These are phyloP conservation scores for Lerista edwardsae DNA, from an alignment of 2,797 vertebrate species.

Conservation along the genomic window DNA sequence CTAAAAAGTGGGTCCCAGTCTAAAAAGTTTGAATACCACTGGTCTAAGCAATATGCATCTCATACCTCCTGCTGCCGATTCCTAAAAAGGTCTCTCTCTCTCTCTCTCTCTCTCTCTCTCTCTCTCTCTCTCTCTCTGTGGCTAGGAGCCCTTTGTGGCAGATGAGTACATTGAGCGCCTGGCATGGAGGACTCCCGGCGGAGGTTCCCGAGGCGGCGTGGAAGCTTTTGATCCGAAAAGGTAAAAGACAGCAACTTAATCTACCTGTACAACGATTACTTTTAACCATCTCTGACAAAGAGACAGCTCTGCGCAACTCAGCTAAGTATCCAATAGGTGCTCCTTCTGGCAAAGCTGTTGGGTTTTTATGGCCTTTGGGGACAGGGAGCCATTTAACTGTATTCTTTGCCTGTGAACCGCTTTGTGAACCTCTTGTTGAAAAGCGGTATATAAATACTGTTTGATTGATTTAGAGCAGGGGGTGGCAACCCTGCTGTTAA, in stretches of 20 bases:
- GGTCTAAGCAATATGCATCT: slow-evolving; percentile 49
- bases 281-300: not conserved
- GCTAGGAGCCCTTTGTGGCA: slow-evolving; percentile 99
- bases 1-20: no score
- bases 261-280: not conserved
- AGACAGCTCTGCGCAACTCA: not conserved
- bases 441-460: no score
- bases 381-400: no score
- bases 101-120: no score
- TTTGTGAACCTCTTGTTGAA: no score
- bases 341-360: slow-evolving; percentile 34
- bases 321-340: slow-evolving; percentile 35
- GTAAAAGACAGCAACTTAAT: slow-evolving; percentile 74
- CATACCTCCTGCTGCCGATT: slow-evolving; percentile 32
- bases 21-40: no score
- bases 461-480: no score
- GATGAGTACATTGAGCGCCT: slow-evolving; percentile 98
- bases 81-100: no score
- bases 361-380: not conserved
- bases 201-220: slow-evolving; percentile 95
- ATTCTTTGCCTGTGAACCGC: no score
- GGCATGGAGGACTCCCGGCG: slow-evolving; percentile 98
- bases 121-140: no score
- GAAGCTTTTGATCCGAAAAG: slow-evolving; percentile 98
- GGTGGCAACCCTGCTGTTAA: no score